Conservation (phyloP, 2,888 invertebrate genomes). For the Argyra leucocephala region DNA sequence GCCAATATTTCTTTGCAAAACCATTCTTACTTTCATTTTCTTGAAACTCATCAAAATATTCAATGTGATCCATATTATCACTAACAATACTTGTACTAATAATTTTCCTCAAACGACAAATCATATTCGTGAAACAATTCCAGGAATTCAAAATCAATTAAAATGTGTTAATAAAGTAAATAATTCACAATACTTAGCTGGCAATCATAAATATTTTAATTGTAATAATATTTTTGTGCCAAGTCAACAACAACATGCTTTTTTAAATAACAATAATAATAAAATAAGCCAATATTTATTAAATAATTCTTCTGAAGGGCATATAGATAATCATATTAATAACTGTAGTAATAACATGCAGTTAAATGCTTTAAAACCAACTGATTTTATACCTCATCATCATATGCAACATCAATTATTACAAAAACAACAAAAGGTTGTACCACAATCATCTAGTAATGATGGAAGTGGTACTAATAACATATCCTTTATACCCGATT, state of each 20-base stretch:
- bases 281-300: constrained; percentile 9
- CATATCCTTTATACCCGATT: constrained; percentile 47
- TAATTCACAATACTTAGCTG: neutral
- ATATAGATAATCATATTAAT: neutral
- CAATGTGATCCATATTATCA: too few relatives aligned
- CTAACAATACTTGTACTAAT: too few relatives aligned
- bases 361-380: constrained; percentile 12
- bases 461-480: constrained; percentile 33
- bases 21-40: too few relatives aligned
- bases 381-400: constrained; percentile 17
- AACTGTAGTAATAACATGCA: neutral
- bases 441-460: constrained; percentile 25
- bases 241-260: neutral
- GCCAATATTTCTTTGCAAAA: too few relatives aligned
- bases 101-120: neutral
- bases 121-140: too few relatives aligned
- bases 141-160: neutral
- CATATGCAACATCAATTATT: constrained; percentile 21
- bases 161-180: neutral
- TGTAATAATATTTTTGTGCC: constrained; percentile 5
- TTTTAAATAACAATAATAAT: neutral
- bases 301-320: neutral
- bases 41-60: too few relatives aligned
- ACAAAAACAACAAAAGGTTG: constrained; percentile 10
- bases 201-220: constrained; percentile 10